A percentile compares a stretch with the other conserved stretches of the same genome.
Evolutionary conservation across 2,797 vertebrate species (phyloP).

Genomic region (Oryzias sinensis): DNA sequence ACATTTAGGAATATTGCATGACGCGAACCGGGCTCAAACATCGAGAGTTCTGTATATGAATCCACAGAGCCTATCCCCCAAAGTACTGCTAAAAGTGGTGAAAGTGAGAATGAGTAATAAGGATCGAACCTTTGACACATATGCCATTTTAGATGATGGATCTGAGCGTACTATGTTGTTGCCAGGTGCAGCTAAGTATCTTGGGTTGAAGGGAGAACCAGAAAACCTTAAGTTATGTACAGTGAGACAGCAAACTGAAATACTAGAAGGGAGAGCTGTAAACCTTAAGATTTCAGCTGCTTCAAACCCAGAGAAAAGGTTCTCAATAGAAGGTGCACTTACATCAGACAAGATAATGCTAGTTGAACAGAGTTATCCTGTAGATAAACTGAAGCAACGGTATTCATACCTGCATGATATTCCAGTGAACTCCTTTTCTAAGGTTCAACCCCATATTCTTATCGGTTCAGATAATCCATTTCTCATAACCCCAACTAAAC

Average conservation of each 20-base stretch:
- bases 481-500: neutral
- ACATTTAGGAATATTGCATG: neutral
- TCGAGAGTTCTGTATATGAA: neutral
- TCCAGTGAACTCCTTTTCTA: too few species aligned
- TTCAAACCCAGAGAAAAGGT: neutral
- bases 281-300: neutral
- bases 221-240: neutral
- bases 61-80: neutral
- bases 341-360: neutral
- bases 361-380: too few species aligned
- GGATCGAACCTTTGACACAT: neutral
- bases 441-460: too few species aligned
- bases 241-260: neutral
- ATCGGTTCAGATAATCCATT: constrained; percentile 1
- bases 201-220: neutral
- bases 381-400: too few species aligned
- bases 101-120: neutral
- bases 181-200: neutral
- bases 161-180: constrained; percentile 3
- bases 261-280: neutral
- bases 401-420: too few species aligned
- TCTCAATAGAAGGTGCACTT: neutral
- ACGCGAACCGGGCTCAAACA: neutral
- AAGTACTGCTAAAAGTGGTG: neutral
- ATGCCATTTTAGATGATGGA: neutral